Base-by-base conservation (phyloP, 1,140 invertebrate species). In the Metopolophium dirhodum region DNA sequence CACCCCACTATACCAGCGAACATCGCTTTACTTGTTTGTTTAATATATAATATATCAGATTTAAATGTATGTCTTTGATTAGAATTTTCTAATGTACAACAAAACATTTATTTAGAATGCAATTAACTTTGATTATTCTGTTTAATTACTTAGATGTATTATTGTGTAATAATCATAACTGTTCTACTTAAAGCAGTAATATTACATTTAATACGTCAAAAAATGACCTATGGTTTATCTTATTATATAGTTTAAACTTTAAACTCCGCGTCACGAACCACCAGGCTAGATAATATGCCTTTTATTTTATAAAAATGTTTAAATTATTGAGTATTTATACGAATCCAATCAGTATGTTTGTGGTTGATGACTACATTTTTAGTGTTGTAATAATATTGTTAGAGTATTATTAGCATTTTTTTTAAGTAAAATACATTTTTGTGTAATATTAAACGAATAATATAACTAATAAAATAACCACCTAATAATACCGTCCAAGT, bases 121-220 rank as follows among this genome's bases (percentile, higher is more conserved):
- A 77, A 77, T 77, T 77, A 77, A 77, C 61, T n/a, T 77, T 77
- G 61, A 77, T 77, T 77, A 77, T 77, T 77, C 14, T 77, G n/a
- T 77, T 77, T 77, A 77, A 77, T 77, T 77, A n/a, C 61, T 77
- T 77, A n/a, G n/a, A 41, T 85, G 8, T 85, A 41, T 37, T 41
- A 41, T 85, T 85, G 83, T 85, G 37, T 41, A 85, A 85, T 85
- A 41, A 85, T 41, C 30, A 85, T 26, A 85, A 30, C 23, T 85
- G 83, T 26, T 85, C 83, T 85, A 85, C 41, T 45, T 23, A 85
- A 85, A 45, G 61, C 61, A n/a, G 61, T 30, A 85, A 85, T 85
- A 77, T 4, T 85, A 26, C 23, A 45, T 85, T 85, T 85, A 85
- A 85, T 41, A 85, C 37, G 83, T 85, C 26, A 85, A 85, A 85